Evolutionary conservation across 2,888 invertebrate species (phyloP), one percentile per base, ranked within the genome.

Genomic region (Leucoptera coffeella): DNA sequence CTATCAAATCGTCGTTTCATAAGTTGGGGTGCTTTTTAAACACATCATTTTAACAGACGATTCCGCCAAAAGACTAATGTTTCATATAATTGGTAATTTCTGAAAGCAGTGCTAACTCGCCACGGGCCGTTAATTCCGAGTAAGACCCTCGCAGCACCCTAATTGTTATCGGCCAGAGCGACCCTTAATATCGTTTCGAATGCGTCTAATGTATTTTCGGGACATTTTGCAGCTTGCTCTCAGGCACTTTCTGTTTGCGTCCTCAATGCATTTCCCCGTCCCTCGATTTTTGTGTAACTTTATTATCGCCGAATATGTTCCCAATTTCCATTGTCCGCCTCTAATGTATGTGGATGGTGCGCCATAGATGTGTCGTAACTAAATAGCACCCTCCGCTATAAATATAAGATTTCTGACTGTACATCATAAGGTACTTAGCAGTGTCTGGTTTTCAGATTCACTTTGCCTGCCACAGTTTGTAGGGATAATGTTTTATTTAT

Each of bases 141-240:
- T 60, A 61, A 65, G 58, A 53, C 52, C 48, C 42, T 43, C 47
- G 55, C 56, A 57, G 57, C 59, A 61, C 67, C 64, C 64, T 67
- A 65, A 65, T 69, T 69, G 64, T 64, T 62, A 64, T 64, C 60
- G 59, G 60, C 41, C 45, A 41, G 48, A 38, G 42, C 52, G 50
- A 52, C 61, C 64, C 64, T 55, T 65, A 61, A 64, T 61, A 59
- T 60, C 57, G 53, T 57, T 59, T 65, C 65, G 65, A 65, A 67
- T 67, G 65, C 62, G 50, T 40, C 60, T 69, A 69, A 69, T 69
- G 65, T 64, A 60, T 62, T 67, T 67, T 64, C 45, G 61, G 58
- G 61, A 67, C 69, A 67, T 65, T 67, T 60, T 65, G 65, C 67
- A 67, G 67, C 62, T 60, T 61, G 65, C 67, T 56, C 50, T 46